Evolutionary conservation across 2,888 invertebrate genomes (phyloP).

Genomic region (Philopedon plagiatum): DNA sequence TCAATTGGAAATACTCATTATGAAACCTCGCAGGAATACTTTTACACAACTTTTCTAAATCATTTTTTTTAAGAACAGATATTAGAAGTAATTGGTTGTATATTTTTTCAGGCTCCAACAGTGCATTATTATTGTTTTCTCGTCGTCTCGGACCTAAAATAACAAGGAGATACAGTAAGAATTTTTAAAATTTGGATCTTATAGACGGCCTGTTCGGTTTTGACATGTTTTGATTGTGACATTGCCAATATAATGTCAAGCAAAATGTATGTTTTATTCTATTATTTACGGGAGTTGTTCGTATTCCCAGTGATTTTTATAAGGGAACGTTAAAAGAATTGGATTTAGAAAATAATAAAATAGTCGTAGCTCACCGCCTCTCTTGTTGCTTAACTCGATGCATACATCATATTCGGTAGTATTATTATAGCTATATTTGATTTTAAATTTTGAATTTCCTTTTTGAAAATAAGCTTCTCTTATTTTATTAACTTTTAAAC

Average conservation of each 20-base stretch:
- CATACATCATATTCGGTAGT: background rate
- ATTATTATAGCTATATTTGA: background rate
- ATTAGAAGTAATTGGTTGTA: background rate
- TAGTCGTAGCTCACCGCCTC: background rate
- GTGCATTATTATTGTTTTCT: background rate
- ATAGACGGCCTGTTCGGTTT: too few species aligned
- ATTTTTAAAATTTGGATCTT: too few species aligned
- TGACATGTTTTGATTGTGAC: too few species aligned
- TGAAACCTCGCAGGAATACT: background rate
- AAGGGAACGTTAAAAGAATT: too few species aligned
- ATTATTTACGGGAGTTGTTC: too few species aligned
- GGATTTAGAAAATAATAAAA: too few species aligned
- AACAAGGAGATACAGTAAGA: too few species aligned
- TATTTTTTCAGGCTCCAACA: background rate
- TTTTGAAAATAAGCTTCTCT: background rate
- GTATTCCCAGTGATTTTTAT: too few species aligned
- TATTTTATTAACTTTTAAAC: background rate
- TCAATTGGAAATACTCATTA: background rate
- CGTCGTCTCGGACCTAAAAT: background rate
- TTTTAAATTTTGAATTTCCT: background rate
- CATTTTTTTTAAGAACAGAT: background rate
- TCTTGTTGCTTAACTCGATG: background rate
- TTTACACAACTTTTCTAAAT: background rate
- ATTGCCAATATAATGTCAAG: too few species aligned
- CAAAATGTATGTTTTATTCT: too few species aligned